Evolutionary conservation across 2,888 invertebrate species (phyloP), one percentile per base, ranked within the genome.

Genomic region (Eledone cirrhosa): DNA sequence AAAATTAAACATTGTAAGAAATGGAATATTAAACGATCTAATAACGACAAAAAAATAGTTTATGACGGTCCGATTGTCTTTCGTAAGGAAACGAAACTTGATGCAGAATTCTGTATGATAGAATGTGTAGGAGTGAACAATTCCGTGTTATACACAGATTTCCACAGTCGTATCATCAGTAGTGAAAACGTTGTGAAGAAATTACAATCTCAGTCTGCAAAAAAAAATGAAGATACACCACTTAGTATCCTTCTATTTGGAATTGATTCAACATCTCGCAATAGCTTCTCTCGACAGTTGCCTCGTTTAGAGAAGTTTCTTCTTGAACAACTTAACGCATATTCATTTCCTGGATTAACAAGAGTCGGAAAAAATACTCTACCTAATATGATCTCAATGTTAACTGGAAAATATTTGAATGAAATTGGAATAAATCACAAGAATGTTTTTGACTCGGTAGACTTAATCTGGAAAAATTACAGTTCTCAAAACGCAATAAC

Each of bases 391-490:
- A 67, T 67, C 29, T 22, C 67, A 0, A 29, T 67, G 29, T 29
- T 67, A 31, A 67, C 67, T 16, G 67, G 67, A 1, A 31, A 67
- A 22, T 33, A 67, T 67, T 29, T 67, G 8, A 0, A 16, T 22
- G 67, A 67, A 22, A 67, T 33, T 14, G 33, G 33, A 1, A 31
- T 29, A 33, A 22, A 67, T 31, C 19, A 67, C 29, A 29, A 31
- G 5, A 29, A 13, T 8, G 5, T 11, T 0, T 67, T 67, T 14
- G 67, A 67, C 67, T 0, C 29, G 29, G 29, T 67, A 22, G 31
- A 31, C 33, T 67, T 31, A 31, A 67, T 67, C 29, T 67, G 67
- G 67, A 67, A 67, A 22, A 67, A 67, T 31, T 67, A 67, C 67
- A 67, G 67, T 22, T 19, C 7, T 2, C 19, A 13, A 67, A 33